These are phyloP conservation scores for Eristalinus sepulchralis DNA, from an alignment of 2,888 invertebrate genomes.

Conservation along the genomic window DNA sequence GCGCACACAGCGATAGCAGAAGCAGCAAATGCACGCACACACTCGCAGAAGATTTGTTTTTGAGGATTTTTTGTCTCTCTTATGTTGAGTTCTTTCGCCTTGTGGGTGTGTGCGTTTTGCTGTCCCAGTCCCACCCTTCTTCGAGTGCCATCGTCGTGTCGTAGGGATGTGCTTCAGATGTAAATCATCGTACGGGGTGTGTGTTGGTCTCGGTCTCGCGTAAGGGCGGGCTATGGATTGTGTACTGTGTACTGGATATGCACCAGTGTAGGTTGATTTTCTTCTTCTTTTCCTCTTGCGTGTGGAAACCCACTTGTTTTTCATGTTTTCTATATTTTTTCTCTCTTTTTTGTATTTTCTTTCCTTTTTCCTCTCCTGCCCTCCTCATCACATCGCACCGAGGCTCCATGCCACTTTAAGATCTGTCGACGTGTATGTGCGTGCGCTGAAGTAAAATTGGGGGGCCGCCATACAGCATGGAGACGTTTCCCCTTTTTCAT, in stretches of 20 bases:
- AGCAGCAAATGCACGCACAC: not conserved
- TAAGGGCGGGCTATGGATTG: not conserved
- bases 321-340: not conserved
- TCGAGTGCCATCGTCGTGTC: not conserved
- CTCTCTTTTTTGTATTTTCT: not conserved
- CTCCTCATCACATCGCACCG: not conserved
- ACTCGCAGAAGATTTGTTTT: not conserved
- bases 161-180: slow-evolving; percentile 30
- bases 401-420: not conserved
- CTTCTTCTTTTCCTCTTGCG: slow-evolving; percentile 3
- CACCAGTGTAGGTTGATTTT: not conserved
- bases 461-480: not conserved
- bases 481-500: not conserved
- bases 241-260: not conserved
- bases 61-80: not conserved
- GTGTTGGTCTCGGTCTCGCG: not conserved
- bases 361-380: not conserved
- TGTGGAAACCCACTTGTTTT: not conserved
- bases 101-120: slow-evolving; percentile 12
- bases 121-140: slow-evolving; percentile 9
- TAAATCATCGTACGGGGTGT: not conserved
- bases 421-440: not conserved
- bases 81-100: not conserved
- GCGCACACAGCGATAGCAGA: not conserved
- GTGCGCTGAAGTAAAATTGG: not conserved